Conservation (phyloP, 1,140 invertebrate genomes). For the Aphelenchoides avenae region DNA sequence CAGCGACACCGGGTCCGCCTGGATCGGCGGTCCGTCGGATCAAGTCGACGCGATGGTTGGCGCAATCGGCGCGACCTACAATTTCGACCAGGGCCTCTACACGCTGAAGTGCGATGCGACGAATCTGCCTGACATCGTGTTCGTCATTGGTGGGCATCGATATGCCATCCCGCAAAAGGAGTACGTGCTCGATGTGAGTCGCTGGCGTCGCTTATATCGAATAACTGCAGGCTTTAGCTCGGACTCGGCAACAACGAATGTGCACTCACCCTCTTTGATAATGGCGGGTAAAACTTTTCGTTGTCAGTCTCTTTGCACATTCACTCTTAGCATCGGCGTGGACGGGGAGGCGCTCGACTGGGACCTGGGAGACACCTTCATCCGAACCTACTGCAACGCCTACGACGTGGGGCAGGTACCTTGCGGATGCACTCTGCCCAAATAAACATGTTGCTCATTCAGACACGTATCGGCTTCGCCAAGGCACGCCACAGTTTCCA, state of each 20-base stretch:
- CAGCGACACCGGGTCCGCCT: conserved; percentile 27
- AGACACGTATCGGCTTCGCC: no score
- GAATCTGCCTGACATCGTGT: conserved; percentile 10
- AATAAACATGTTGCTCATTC: no score
- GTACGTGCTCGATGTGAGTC: conserved; percentile 31
- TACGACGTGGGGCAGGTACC: conserved; percentile 35
- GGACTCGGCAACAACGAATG: conserved; percentile 23
- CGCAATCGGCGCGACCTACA: conserved; percentile 11
- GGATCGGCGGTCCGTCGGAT: conserved; percentile 3
- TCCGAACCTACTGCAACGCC: conserved; percentile 29
- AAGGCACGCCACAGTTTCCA: no score
- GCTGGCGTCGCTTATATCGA: conserved; percentile 13
- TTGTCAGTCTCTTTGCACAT: no score
- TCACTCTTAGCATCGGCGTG: no score
- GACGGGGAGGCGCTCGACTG: no score
- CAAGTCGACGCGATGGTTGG: conserved; percentile 14
- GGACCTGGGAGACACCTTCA: conserved; percentile 34
- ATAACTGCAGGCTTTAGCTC: conserved; percentile 11
- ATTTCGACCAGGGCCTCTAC: conserved; percentile 15
- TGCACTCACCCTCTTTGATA: conserved; percentile 19
- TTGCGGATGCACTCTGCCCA: no score
- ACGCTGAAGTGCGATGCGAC: conserved; percentile 3
- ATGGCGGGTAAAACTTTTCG: neutral
- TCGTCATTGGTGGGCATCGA: conserved; percentile 4
- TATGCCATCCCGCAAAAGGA: conserved; percentile 12